A percentile compares a stretch with the other conserved stretches of the same genome.
Conservation (phyloP, 1,140 invertebrate species). For the Drosophila prosaltans region DNA sequence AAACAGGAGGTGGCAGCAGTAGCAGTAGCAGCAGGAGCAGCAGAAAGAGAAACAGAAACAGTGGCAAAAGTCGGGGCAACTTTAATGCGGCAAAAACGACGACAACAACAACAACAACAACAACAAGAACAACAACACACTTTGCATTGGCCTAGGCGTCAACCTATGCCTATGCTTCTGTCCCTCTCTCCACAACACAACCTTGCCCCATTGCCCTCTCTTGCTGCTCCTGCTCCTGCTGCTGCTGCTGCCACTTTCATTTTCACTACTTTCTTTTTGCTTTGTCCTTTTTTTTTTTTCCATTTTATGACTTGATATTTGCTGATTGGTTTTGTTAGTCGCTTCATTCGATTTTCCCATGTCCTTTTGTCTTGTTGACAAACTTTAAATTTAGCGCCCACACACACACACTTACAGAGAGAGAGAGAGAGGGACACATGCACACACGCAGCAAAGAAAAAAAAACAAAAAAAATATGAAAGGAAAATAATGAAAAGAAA, state of each 20-base stretch:
- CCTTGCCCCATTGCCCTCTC: not conserved
- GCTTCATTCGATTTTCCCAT: not conserved
- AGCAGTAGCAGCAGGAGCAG: constrained; percentile 14
- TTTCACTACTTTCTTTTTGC: constrained; percentile 15
- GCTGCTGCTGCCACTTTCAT: no score
- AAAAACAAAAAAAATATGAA: not conserved
- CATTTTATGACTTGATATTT: constrained; percentile 36
- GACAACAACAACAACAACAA: not conserved
- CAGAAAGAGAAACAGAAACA: constrained; percentile 2
- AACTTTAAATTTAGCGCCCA: constrained; percentile 5
- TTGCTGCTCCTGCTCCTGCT: not conserved
- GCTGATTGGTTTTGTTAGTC: constrained; percentile 40
- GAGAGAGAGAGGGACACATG: not conserved
- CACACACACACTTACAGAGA: not conserved
- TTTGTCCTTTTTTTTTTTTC: constrained; percentile 26
- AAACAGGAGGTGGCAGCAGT: constrained; percentile 10
- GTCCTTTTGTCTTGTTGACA: constrained; percentile 6
- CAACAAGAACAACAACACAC: constrained; percentile 13
- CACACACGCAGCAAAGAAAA: no score
- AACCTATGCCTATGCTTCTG: not conserved
- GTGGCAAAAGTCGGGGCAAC: constrained; percentile 12
- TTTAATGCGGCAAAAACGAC: constrained; percentile 9
- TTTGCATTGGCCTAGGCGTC: constrained; percentile 19
- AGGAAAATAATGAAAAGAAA: not conserved
- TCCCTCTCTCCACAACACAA: not conserved